Percentiles rank a stretch among this genome's conserved stretches.
Conservation (phyloP, 2,113 vertebrate genomes). For the Oryzias celebensis region DNA sequence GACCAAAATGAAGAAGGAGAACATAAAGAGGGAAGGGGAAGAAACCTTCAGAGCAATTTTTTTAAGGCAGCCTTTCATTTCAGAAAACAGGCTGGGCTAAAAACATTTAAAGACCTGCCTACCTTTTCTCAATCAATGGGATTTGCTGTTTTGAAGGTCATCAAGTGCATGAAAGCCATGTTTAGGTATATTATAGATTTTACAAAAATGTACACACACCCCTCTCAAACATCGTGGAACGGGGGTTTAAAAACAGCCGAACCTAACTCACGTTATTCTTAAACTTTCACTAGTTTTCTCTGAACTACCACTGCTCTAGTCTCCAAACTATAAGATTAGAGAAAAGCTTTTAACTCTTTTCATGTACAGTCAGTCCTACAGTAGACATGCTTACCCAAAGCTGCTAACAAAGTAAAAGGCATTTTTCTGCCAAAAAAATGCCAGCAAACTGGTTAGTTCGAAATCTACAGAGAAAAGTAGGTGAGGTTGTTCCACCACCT, state of each 20-base stretch:
- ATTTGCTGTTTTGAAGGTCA: slow-evolving; percentile 21
- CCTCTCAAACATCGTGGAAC: slow-evolving; percentile 11
- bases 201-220: slow-evolving; percentile 18
- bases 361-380: no score
- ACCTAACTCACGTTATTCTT: neutral
- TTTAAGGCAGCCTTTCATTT: neutral
- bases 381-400: no score
- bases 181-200: slow-evolving; percentile 12
- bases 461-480: neutral
- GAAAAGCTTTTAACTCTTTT: no score
- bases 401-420: neutral
- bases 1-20: neutral
- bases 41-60: neutral
- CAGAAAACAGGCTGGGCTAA: slow-evolving; percentile 4
- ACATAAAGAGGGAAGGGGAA: neutral
- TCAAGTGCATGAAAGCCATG: slow-evolving; percentile 20
- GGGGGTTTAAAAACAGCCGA: slow-evolving; percentile 26
- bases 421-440: neutral
- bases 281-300: neutral
- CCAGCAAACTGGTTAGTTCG: neutral
- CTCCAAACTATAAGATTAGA: slow-evolving; percentile 5
- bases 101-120: slow-evolving; percentile 9
- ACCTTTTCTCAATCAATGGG: slow-evolving; percentile 23
- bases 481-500: neutral
- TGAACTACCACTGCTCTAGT: slow-evolving; percentile 20